These are phyloP conservation scores for Phainopepla nitens DNA, from an alignment of 2,113 vertebrate genomes.

Conservation along the genomic window DNA sequence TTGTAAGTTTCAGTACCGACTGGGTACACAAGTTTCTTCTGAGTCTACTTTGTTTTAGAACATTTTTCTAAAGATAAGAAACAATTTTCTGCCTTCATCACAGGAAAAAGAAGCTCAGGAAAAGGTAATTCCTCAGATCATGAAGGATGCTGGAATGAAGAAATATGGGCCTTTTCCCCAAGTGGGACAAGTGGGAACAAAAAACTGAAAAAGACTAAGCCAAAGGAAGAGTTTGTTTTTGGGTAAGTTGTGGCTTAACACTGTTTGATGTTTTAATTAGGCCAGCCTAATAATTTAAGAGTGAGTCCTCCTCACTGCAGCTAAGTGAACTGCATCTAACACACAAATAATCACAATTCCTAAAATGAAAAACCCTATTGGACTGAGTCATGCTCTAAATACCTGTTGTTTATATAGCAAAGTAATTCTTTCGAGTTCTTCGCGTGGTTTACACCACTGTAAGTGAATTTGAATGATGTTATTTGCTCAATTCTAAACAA, in stretches of 20 bases:
- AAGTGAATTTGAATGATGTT: neutral
- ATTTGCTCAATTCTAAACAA: neutral
- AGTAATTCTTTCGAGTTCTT: neutral
- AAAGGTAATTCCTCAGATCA: conserved; percentile 89
- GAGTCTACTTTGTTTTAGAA: neutral
- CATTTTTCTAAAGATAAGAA: neutral
- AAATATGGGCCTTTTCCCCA: conserved; percentile 85
- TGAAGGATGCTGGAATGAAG: conserved; percentile 92
- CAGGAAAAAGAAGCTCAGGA: conserved; percentile 94
- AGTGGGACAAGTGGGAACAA: conserved; percentile 86
- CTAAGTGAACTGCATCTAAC: neutral
- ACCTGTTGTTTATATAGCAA: neutral
- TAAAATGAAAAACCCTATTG: neutral
- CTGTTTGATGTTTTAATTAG: neutral
- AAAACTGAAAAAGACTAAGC: conserved; percentile 92
- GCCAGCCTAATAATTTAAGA: neutral
- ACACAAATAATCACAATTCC: neutral
- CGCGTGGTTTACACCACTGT: neutral
- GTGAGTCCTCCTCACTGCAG: neutral
- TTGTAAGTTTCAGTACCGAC: neutral
- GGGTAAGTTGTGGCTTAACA: conserved; percentile 75
- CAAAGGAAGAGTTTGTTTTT: conserved; percentile 88
- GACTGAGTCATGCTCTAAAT: neutral
- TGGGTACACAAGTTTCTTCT: neutral
- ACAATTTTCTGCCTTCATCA: conserved; percentile 16